Conservation (phyloP, 2,113 vertebrate genomes). For the Microcebus murinus region DNA sequence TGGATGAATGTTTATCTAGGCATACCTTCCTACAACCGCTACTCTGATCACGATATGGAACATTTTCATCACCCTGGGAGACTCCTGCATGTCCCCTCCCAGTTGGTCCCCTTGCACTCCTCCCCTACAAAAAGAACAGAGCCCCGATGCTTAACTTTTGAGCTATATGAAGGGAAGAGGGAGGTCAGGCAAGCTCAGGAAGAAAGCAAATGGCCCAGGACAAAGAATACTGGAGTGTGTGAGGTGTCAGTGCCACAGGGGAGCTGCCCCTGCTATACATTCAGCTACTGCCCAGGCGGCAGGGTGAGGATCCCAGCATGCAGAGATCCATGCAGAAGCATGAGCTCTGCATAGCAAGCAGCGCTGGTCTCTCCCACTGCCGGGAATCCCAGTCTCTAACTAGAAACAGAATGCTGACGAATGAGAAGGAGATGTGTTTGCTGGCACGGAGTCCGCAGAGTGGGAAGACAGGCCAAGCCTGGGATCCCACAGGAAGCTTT, state of each 20-base stretch:
- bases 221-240: not conserved
- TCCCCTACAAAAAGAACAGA: not conserved
- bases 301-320: fast-evolving
- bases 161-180: not conserved
- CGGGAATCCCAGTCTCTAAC: conserved; percentile 75
- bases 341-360: conserved; percentile 30
- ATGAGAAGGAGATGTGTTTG: conserved; percentile 77
- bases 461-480: conserved; percentile 58
- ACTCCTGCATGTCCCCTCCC: not conserved
- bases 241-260: not conserved
- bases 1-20: not conserved
- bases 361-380: conserved; percentile 58
- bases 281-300: not conserved
- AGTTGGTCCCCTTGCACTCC: too few species aligned
- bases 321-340: not conserved
- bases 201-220: not conserved
- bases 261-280: not conserved
- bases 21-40: not conserved
- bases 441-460: conserved; percentile 43
- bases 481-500: conserved; percentile 76
- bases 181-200: not conserved
- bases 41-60: not conserved
- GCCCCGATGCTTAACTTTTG: not conserved
- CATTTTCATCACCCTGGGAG: not conserved
- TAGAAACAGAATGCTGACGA: conserved; percentile 80